Evolutionary conservation across 2,888 invertebrate species (phyloP).

Genomic region (Pharmacophagus antenor): DNA sequence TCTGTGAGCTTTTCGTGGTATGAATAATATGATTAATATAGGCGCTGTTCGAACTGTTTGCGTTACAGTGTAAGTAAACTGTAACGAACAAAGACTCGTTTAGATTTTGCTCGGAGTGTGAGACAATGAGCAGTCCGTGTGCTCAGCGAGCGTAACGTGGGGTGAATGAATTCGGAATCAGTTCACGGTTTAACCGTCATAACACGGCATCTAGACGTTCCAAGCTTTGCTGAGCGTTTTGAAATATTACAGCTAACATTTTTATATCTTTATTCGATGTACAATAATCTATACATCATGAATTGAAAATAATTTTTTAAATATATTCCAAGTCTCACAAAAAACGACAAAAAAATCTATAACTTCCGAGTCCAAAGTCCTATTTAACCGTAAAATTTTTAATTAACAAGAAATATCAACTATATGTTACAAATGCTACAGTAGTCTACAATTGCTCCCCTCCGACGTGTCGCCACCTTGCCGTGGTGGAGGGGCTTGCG

Average conservation of each 20-base stretch:
- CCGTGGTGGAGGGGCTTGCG: too few relatives aligned
- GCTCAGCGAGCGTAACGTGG: constrained; percentile 66
- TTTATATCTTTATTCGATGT: not conserved
- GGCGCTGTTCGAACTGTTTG: constrained; percentile 62
- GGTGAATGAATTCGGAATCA: constrained; percentile 74
- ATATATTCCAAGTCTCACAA: too few relatives aligned
- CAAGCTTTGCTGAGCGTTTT: not conserved
- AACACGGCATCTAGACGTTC: constrained; percentile 30
- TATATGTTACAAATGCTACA: constrained; percentile 3
- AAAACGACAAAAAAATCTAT: not conserved
- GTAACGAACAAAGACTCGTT: constrained; percentile 75
- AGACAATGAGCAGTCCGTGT: constrained; percentile 68
- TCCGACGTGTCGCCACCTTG: too few relatives aligned
- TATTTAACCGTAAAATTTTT: not conserved
- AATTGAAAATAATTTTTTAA: too few relatives aligned
- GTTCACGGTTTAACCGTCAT: constrained; percentile 50
- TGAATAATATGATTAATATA: constrained; percentile 63
- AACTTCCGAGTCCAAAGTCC: not conserved
- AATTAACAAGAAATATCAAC: not conserved
- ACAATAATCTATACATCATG: too few relatives aligned
- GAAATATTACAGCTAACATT: not conserved
- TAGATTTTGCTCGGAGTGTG: constrained; percentile 57
- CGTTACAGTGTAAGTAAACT: constrained; percentile 65
- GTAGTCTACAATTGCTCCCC: constrained; percentile 2
- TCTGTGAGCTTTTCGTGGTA: constrained; percentile 49